Base-by-base conservation (phyloP, 1,140 invertebrate genomes). In the Drosophila tropicalis region DNA sequence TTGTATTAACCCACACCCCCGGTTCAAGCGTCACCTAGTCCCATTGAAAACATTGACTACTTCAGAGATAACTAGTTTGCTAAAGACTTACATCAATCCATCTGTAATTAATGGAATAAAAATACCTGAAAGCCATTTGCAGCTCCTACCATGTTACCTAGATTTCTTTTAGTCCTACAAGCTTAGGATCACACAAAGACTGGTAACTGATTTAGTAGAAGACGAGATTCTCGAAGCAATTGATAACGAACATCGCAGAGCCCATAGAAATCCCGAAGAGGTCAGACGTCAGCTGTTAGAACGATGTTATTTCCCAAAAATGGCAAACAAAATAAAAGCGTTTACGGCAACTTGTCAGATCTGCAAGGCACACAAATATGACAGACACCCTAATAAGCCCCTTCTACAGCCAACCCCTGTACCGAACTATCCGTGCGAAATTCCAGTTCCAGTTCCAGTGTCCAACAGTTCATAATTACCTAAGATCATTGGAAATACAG, bases 211-310 rank as follows among this genome's bases (percentile, higher is more conserved):
- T 56, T n/a, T 62, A 13, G 10, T 55, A n/a, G n/a, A 12, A 10
- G 63, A 65, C 10, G n/a, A 55, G 12, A 64, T 64, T 15, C 54
- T 44, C 36, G 19, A 56, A 1, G 34, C 39, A 5, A 62, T 62
- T 4, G 58, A 66, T 12, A 62, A 61, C 5, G 65, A 68, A 17
- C 65, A 72, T 40, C 12, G 36, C 4, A 72, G 65, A 0, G 70
- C 64, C 1, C 65, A 72, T 29, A 62, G 70, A 17, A 40, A 25
- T 3, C 22, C 61, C 0, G 40, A 54, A 6, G 61, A 72, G 10
- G 17, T 68, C 12, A 15, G 17, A 1, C 3, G 57, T 1, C 66
- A 68, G 15, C 32, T n/a, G n/a, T n/a, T n/a, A n/a, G n/a, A n/a
- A n/a, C n/a, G n/a, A n/a, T n/a, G n/a, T n/a, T n/a, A n/a, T n/a